phyloP scores from a whole-genome alignment of 2,888 invertebrate species.

The Megaustenia siamemsis region DNA sequence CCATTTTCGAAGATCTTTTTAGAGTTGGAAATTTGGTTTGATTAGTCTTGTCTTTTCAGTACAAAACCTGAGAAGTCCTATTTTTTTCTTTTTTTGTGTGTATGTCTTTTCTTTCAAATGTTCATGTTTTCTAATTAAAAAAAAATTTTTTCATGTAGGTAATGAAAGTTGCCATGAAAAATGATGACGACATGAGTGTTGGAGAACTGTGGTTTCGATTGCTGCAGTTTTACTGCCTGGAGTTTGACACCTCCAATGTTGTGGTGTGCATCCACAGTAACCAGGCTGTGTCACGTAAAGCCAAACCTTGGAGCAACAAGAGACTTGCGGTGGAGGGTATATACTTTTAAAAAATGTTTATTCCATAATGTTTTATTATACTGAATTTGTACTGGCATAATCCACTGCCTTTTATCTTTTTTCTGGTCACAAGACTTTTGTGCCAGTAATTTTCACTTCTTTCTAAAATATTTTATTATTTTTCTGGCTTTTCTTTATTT shows the following conservation, averaged over 20 bases:
- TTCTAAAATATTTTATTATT: too few species aligned
- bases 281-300: slow-evolving; percentile 81
- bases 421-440: too few species aligned
- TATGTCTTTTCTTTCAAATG: not conserved
- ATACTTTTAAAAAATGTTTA: not conserved
- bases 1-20: too few species aligned
- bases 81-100: not conserved
- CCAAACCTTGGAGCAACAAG: slow-evolving; percentile 83
- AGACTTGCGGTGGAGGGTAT: slow-evolving; percentile 83
- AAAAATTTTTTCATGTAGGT: not conserved
- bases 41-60: too few species aligned
- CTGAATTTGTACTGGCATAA: too few species aligned
- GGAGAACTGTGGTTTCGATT: slow-evolving; percentile 82
- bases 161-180: slow-evolving; percentile 57
- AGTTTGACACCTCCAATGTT: slow-evolving; percentile 81
- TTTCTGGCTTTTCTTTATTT: too few species aligned
- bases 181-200: slow-evolving; percentile 80
- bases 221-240: slow-evolving; percentile 82
- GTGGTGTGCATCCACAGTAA: slow-evolving; percentile 82
- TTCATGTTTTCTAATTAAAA: not conserved
- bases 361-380: too few species aligned
- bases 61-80: too few species aligned
- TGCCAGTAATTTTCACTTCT: too few species aligned
- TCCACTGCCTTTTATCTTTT: too few species aligned
- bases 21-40: too few species aligned